phyloP scores from a whole-genome alignment of 2,888 invertebrate species.

The Leptarthrus brevirostris region DNA sequence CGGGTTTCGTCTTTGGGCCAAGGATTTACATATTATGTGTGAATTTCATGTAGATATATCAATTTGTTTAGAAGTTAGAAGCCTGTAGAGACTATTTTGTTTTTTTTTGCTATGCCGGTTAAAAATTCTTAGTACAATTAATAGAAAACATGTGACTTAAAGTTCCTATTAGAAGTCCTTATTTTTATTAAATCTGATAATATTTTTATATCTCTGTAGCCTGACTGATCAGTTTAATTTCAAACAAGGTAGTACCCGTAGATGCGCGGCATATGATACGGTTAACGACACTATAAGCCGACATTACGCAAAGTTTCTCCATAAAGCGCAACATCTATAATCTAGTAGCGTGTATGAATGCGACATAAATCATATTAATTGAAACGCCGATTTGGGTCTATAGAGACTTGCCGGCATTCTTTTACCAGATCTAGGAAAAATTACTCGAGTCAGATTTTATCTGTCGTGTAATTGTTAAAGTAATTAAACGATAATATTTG shows the following conservation, averaged over 20 bases:
- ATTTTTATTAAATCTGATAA: too few relatives aligned
- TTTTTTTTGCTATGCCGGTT: too few relatives aligned
- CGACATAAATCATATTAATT: slow-evolving; percentile 36
- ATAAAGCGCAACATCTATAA: neutral
- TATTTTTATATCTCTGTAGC: too few relatives aligned
- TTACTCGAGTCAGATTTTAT: slow-evolving; percentile 26
- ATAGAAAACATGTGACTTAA: too few relatives aligned
- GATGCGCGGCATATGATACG: slow-evolving; percentile 1
- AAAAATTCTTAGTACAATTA: too few relatives aligned
- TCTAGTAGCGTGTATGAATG: neutral
- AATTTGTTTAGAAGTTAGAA: too few relatives aligned
- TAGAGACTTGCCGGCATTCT: neutral
- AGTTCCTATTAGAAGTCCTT: too few relatives aligned
- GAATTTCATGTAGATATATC: too few relatives aligned
- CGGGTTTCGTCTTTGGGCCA: too few relatives aligned
- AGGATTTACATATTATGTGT: too few relatives aligned
- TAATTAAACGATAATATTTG: slow-evolving; percentile 35
- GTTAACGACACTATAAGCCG: slow-evolving; percentile 13
- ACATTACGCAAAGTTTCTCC: slow-evolving; percentile 1
- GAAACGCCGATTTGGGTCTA: neutral
- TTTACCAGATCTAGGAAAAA: neutral
- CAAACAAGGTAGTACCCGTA: neutral
- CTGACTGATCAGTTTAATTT: too few relatives aligned
- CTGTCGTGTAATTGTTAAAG: slow-evolving; percentile 33
- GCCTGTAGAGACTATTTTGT: too few relatives aligned